These are phyloP conservation scores for Cacoxenus indagator DNA, from an alignment of 2,888 invertebrate genomes.

Conservation along the genomic window DNA sequence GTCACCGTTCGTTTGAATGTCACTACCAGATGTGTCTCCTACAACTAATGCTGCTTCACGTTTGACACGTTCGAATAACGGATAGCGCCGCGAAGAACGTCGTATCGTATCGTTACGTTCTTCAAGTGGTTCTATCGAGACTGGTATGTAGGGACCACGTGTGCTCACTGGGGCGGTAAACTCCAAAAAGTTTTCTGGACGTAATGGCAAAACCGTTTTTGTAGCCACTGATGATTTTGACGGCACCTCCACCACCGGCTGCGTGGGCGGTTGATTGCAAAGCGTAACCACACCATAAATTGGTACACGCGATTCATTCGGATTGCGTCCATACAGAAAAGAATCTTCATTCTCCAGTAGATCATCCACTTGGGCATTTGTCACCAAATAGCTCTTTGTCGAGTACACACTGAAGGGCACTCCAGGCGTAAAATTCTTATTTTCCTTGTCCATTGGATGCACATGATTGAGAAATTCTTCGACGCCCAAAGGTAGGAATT, in stretches of 20 bases:
- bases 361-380: conserved; percentile 71
- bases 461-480: conserved; percentile 76
- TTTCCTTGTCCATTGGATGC: conserved; percentile 68
- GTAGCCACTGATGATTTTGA: background rate
- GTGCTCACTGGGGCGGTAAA: conserved; percentile 40
- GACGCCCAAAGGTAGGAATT: conserved; percentile 76
- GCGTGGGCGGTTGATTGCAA: conserved; percentile 60
- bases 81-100: conserved; percentile 64
- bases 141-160: conserved; percentile 65
- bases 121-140: conserved; percentile 64
- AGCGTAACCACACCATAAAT: conserved; percentile 75
- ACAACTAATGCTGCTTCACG: conserved; percentile 46
- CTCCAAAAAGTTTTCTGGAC: conserved; percentile 9
- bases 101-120: conserved; percentile 55
- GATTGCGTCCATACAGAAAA: conserved; percentile 76
- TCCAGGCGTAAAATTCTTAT: conserved; percentile 52
- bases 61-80: conserved; percentile 57
- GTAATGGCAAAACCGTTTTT: conserved; percentile 23
- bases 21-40: background rate
- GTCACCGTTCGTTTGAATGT: conserved; percentile 34
- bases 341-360: conserved; percentile 71
- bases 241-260: background rate
- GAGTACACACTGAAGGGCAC: conserved; percentile 66
- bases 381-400: conserved; percentile 72
- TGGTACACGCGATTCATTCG: conserved; percentile 73